phyloP scores from a whole-genome alignment of 1,140 invertebrate genomes.

The Anastrepha ludens region DNA sequence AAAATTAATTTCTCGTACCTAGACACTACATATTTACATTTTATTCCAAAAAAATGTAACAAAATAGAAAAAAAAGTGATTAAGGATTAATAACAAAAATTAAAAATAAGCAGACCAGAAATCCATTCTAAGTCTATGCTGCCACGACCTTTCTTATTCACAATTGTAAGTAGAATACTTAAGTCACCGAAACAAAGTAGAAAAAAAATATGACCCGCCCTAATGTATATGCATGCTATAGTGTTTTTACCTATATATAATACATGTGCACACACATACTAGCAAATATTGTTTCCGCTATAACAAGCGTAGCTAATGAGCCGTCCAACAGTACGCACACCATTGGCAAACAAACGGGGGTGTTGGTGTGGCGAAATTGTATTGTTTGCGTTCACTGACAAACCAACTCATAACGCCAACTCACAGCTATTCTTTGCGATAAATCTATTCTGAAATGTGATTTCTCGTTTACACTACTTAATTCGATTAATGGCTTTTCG shows the following conservation, averaged over 20 bases:
- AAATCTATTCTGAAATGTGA: conserved; percentile 22
- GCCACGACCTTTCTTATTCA: too few species aligned
- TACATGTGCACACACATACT: background rate
- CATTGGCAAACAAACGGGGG: conserved; percentile 20
- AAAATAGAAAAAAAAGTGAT: too few species aligned
- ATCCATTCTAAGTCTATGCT: background rate
- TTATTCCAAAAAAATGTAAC: too few species aligned
- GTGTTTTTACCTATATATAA: too few species aligned
- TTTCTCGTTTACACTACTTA: conserved; percentile 24
- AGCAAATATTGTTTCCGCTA: background rate
- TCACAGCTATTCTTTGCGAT: background rate
- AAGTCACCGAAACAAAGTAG: too few species aligned
- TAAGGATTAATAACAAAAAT: too few species aligned
- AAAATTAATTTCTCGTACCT: too few species aligned
- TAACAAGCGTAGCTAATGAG: conserved; percentile 34
- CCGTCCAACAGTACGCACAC: background rate
- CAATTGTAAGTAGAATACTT: too few species aligned
- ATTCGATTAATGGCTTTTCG: conserved; percentile 37
- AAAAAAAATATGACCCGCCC: background rate
- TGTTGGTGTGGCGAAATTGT: conserved; percentile 27
- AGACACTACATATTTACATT: too few species aligned
- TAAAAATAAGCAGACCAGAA: background rate
- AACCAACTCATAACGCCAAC: conserved; percentile 17
- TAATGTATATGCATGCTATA: background rate
- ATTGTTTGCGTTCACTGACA: conserved; percentile 1